Conservation (phyloP, 2,113 vertebrate genomes). For the Periophthalmus modestus region DNA sequence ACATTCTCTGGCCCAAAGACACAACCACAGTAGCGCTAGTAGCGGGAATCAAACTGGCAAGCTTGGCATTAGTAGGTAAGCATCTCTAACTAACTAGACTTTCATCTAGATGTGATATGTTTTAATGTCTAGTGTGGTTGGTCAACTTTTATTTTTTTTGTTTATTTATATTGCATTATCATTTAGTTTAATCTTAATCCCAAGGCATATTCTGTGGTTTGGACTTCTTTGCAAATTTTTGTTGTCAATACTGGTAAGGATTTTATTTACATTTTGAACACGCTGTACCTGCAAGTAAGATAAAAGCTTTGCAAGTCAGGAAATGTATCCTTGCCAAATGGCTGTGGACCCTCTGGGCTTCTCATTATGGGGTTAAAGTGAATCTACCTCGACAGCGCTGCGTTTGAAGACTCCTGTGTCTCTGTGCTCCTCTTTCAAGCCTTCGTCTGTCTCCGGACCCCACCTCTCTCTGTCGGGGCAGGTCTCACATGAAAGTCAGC, state of each 20-base stretch:
- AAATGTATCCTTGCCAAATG: slow-evolving; percentile 88
- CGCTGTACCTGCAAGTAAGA: slow-evolving; percentile 59
- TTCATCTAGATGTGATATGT: no score
- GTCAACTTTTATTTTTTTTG: no score
- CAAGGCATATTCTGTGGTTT: background rate
- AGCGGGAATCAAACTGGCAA: background rate
- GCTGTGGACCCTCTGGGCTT: slow-evolving; percentile 80
- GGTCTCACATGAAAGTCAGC: slow-evolving; percentile 88
- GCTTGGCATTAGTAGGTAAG: no score
- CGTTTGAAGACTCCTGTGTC: slow-evolving; percentile 63
- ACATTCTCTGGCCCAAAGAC: background rate
- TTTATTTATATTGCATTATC: no score
- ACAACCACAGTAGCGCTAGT: no score
- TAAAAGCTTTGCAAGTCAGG: slow-evolving; percentile 80
- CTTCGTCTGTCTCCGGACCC: slow-evolving; percentile 42
- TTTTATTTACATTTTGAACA: slow-evolving; percentile 53
- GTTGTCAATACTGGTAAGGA: background rate
- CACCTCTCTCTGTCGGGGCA: slow-evolving; percentile 83
- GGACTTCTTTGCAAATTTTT: background rate
- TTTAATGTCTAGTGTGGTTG: no score
- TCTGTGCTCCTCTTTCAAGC: slow-evolving; percentile 47
- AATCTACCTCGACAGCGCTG: slow-evolving; percentile 29
- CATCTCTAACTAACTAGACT: no score
- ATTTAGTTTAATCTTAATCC: no score
- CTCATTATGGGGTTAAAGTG: slow-evolving; percentile 89